These are phyloP conservation scores for Serranus cabrilla DNA, from an alignment of 2,797 vertebrate species.

Conservation along the genomic window DNA sequence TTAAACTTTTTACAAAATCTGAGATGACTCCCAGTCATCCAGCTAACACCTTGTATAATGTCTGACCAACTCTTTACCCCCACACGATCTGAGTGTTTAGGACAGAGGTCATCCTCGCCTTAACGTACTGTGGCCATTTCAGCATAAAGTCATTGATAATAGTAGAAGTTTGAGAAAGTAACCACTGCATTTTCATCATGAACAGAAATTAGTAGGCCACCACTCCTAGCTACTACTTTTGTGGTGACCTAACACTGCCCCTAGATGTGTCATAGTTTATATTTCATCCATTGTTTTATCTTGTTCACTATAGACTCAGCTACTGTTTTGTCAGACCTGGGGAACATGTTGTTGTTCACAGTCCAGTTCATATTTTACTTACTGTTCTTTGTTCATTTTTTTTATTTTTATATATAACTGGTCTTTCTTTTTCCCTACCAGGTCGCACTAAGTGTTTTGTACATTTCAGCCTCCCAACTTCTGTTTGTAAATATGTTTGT, in stretches of 20 bases:
- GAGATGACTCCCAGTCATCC: conserved; percentile 54
- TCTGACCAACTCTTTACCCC: conserved; percentile 51
- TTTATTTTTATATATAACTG: conserved; percentile 68
- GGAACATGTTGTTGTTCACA: conserved; percentile 53
- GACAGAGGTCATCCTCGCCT: conserved; percentile 36
- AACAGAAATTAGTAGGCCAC: conserved; percentile 59
- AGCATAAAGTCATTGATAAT: conserved; percentile 53
- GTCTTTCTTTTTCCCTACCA: conserved; percentile 69
- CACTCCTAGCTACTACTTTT: conserved; percentile 48
- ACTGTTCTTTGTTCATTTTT: conserved; percentile 38
- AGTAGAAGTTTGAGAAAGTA: conserved; percentile 59
- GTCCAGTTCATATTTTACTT: conserved; percentile 64
- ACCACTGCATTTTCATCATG: conserved; percentile 53
- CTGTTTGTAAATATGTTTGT: conserved; percentile 88
- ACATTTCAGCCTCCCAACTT: conserved; percentile 82
- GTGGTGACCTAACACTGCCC: conserved; percentile 57
- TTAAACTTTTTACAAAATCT: conserved; percentile 59
- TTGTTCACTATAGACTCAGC: conserved; percentile 63
- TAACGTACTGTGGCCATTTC: conserved; percentile 54
- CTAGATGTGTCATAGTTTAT: conserved; percentile 63
- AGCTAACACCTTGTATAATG: conserved; percentile 38
- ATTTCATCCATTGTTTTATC: conserved; percentile 67
- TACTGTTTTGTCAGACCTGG: conserved; percentile 58
- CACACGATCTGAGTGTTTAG: conserved; percentile 46
- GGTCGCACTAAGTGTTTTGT: conserved; percentile 83